Conservation (phyloP, 2,797 vertebrate genomes). For the Rousettus madagascariensis region DNA sequence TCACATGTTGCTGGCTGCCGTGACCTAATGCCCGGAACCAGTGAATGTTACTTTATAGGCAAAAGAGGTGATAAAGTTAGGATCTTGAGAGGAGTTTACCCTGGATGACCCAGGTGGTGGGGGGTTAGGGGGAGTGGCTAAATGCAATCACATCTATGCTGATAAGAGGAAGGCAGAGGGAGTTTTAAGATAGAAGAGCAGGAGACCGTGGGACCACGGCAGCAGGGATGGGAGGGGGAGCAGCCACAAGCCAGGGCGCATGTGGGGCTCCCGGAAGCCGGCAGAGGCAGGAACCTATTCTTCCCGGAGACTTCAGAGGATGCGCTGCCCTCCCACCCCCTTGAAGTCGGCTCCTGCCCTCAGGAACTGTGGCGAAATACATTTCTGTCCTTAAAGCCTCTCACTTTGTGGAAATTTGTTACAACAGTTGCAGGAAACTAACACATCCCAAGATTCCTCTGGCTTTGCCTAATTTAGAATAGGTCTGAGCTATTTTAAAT, state of each 20-base stretch:
- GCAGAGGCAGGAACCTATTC: background rate
- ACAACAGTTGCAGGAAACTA: background rate
- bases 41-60: fast-evolving
- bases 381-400: background rate
- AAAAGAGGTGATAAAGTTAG: background rate
- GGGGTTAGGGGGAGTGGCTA: no score
- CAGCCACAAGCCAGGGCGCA: background rate
- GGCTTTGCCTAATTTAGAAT: background rate
- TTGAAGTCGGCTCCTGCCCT: background rate
- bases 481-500: background rate
- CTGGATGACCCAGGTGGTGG: background rate
- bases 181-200: no score
- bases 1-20: fast-evolving
- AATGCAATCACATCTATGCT: background rate
- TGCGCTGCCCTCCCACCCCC: fast-evolving
- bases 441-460: background rate
- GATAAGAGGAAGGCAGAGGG: background rate
- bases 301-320: no score
- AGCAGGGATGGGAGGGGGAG: background rate
- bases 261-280: no score
- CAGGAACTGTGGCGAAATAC: background rate
- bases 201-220: background rate
- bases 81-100: background rate
- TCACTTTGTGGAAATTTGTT: background rate
- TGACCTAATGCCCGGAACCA: background rate